Base-by-base conservation (phyloP, 2,797 vertebrate genomes). In the Anolis apletophallus region DNA sequence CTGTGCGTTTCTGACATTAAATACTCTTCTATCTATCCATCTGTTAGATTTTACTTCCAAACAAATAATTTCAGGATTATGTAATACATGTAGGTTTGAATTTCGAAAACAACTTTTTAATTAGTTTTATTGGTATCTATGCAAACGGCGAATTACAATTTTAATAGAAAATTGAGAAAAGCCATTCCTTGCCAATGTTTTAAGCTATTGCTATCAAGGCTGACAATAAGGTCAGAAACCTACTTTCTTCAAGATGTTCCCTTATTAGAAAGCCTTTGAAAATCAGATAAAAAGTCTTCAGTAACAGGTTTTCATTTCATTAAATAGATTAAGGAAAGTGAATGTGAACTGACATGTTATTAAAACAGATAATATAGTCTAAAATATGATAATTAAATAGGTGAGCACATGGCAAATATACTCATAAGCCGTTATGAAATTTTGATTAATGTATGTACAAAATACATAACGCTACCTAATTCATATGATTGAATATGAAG, bases 291-390 rank as follows among this genome's bases (percentile, higher is more conserved):
- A n/a, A 9, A 69, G 26, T 46, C 13, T 77, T 26, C 61, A 77
- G 69, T 50, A 3, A 77, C 52, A 57, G 69, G 72, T 9, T 71
- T 34, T 77, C 71, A 81, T 79, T 16, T 78, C 46, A 74, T 83
- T 73, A 80, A 75, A 87, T 52, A 80, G 55, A 84, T 59, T 26
- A 89, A 77, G 69, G 80, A 81, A 91, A 88, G 80, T 81, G 77
- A 91, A 89, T 83, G 86, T 85, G 17, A 55, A 86, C 61, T 0
- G 3, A 77, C 1, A 32, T 83, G 80, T 80, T 91, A 86, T 69
- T 87, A 86, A 88, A 89, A 86, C 81, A 86, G 83, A 52, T 86
- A 78, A 55, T 0, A 9, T 88, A 86, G 34, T 77, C 81, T 17
- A 74, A 13, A 32, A 6, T 23, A 80, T 0, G 0, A 81, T 85